These are phyloP conservation scores for Brachyrhaphis roseni DNA, from an alignment of 2,797 vertebrate genomes.

Conservation along the genomic window DNA sequence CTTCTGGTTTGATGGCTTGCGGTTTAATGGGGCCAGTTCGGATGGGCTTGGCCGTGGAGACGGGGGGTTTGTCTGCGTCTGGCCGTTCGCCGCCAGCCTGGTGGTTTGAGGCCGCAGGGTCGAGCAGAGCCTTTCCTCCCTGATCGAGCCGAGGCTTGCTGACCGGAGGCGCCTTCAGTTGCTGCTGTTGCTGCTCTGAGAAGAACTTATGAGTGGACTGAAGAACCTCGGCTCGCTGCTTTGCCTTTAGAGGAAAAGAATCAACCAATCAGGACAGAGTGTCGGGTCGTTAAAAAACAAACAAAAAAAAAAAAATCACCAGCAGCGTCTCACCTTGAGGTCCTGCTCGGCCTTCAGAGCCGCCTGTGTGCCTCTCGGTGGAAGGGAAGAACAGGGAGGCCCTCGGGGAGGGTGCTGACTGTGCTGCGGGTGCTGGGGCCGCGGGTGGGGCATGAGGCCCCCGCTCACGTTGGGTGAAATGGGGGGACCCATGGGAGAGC, in stretches of 20 bases:
- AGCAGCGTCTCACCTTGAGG: conserved; percentile 84
- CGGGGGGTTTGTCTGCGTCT: conserved; percentile 87
- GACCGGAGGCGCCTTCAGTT: conserved; percentile 85
- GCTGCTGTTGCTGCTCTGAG: conserved; percentile 93
- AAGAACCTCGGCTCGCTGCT: conserved; percentile 98
- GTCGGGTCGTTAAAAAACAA: background rate
- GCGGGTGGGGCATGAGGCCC: conserved; percentile 93
- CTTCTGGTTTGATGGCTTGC: conserved; percentile 98
- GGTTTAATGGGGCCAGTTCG: conserved; percentile 99
- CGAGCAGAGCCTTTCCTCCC: conserved; percentile 81
- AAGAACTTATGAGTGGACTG: conserved; percentile 99
- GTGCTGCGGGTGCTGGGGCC: conserved; percentile 83
- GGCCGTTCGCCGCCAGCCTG: conserved; percentile 69
- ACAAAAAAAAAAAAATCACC: background rate
- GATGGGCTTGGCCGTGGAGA: conserved; percentile 88
- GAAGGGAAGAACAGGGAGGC: conserved; percentile 85
- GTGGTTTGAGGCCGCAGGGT: conserved; percentile 80
- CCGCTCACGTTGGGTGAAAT: conserved; percentile 88
- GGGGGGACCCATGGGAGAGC: conserved; percentile 89
- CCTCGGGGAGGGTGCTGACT: conserved; percentile 87
- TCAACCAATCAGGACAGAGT: background rate
- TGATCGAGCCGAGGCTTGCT: conserved; percentile 88
- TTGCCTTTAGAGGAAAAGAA: conserved; percentile 82
- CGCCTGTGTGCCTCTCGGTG: conserved; percentile 88
- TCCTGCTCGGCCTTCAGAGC: conserved; percentile 93